phyloP scores from a whole-genome alignment of 2,113 vertebrate species.

The Crotalus tigris region DNA sequence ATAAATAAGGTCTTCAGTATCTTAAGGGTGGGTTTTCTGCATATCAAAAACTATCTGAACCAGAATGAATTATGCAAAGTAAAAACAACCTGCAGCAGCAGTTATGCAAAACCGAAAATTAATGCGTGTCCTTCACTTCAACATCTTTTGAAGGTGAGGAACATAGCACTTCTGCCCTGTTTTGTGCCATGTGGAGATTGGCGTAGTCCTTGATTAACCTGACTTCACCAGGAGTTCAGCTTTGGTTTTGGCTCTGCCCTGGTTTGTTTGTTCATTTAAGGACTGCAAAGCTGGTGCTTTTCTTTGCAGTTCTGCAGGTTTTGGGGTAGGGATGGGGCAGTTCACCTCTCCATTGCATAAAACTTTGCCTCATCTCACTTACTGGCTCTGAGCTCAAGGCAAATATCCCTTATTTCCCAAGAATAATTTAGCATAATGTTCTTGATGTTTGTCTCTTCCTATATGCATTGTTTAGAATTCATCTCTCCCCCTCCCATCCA shows the following conservation, averaged over 20 bases:
- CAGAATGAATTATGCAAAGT: not conserved
- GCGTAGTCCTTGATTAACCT: not conserved
- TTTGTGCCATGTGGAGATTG: not conserved
- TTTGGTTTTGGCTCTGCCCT: not conserved
- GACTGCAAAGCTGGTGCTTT: not conserved
- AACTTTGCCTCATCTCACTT: not conserved
- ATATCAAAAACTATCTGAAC: not conserved
- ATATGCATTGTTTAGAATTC: not conserved
- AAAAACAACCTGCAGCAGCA: not conserved
- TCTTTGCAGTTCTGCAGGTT: not conserved
- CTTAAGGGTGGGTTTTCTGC: not conserved
- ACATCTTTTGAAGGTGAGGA: not conserved
- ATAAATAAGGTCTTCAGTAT: not conserved
- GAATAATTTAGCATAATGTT: not conserved
- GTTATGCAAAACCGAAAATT: not conserved
- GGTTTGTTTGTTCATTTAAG: not conserved
- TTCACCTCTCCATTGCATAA: not conserved
- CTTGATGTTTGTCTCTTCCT: not conserved
- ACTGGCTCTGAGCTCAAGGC: not conserved
- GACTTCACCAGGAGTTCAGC: not conserved
- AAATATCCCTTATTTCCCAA: not conserved
- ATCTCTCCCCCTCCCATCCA: not conserved
- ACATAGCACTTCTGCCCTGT: not conserved
- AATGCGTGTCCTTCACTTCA: not conserved
- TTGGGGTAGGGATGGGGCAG: not conserved